Conservation (phyloP, 2,888 invertebrate genomes). For the Parapristionchus giblindavisi region DNA sequence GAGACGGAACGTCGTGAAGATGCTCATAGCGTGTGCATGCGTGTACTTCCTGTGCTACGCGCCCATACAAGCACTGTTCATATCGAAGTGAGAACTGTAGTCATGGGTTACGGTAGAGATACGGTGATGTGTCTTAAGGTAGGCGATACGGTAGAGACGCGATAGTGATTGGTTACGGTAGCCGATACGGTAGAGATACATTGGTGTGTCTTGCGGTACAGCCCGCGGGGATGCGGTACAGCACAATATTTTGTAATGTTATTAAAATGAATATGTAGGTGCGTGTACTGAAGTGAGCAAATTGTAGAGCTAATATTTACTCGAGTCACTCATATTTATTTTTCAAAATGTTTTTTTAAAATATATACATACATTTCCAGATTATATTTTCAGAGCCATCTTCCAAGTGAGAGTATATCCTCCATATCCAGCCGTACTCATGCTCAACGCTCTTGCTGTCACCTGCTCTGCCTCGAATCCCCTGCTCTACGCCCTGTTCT, state of each 20-base stretch:
- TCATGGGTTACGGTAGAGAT: too few species aligned
- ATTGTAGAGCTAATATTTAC: too few species aligned
- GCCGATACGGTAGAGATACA: too few species aligned
- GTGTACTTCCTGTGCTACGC: constrained; percentile 73
- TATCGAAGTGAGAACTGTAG: constrained; percentile 62
- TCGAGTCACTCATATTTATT: neutral
- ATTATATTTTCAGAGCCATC: constrained; percentile 52
- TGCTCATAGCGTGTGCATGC: constrained; percentile 72
- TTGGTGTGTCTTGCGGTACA: too few species aligned
- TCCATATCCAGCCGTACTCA: constrained; percentile 60
- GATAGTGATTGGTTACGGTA: too few species aligned
- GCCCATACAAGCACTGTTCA: constrained; percentile 70
- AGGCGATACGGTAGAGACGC: too few species aligned
- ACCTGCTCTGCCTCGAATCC: constrained; percentile 67
- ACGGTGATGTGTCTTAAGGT: too few species aligned
- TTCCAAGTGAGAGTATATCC: constrained; percentile 55
- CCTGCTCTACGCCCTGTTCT: constrained; percentile 67
- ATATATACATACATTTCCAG: neutral
- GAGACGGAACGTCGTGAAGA: constrained; percentile 71
- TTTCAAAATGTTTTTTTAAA: constrained; percentile 1
- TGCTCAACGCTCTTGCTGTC: constrained; percentile 66
- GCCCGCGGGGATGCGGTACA: too few species aligned
- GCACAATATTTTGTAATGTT: too few species aligned
- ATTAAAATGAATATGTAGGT: too few species aligned
- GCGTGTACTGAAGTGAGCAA: too few species aligned